Evolutionary conservation across 2,113 vertebrate species (phyloP), one percentile per base, ranked within the genome.

Genomic region (Otus sunia): DNA sequence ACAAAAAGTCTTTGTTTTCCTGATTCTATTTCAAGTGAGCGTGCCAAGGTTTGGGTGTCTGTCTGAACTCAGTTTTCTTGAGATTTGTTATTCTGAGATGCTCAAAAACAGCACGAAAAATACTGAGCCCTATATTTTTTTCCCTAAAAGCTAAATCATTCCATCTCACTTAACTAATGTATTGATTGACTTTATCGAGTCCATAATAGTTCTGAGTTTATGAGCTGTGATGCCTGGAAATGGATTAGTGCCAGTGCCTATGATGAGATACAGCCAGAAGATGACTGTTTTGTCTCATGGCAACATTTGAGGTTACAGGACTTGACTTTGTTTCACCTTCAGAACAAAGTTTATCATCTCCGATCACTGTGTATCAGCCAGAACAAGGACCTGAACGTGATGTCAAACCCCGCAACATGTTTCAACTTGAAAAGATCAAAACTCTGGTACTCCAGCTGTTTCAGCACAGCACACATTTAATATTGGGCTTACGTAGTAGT

Each of bases 111-210:
- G 47, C n/a, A 76, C 4, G 3, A 85, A 83, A 83, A 89, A 62
- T 76, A 91, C 43, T 19, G 18, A 90, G 47, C 37, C n/a, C 15
- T 68, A 1, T 75, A 37, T n/a, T 55, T 88, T 92, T 78, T 36
- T 4, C 26, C n/a, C 23, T 50, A 67, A 62, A 74, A 95, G 82
- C 67, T 92, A 93, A 94, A 97, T 95, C 78, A 94, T 96, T 96
- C 95, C 88, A 86, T 96, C 94, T 95, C 85, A 88, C 75, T 96
- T 96, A 92, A 92, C 95, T 92, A 97, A 96, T 94, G 73, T 82
- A 97, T 96, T 45, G 90, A 96, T 79, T 86, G 82, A 88, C 71
- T 95, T 96, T 95, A 93, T 96, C 0, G 67, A 95, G 88, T 94
- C 85, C 63, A 13, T 96, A 95, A 92, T 86, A 92, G 94, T 92